A percentile compares a stretch with the other conserved stretches of the same genome.
phyloP scores from a whole-genome alignment of 2,888 invertebrate genomes.

The Ditylenchus weischeri region DNA sequence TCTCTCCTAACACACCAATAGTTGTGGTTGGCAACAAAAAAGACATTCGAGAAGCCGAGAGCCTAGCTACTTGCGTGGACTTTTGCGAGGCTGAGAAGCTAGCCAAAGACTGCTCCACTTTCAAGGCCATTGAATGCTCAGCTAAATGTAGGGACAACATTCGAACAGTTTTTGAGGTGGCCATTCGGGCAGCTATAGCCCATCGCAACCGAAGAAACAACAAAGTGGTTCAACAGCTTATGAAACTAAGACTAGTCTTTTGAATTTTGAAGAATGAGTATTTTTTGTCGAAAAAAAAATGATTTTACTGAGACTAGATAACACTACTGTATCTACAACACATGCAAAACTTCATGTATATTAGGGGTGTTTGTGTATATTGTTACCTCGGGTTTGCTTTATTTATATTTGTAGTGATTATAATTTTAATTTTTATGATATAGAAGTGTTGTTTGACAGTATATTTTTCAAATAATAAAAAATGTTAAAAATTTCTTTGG shows the following conservation, averaged over 20 bases:
- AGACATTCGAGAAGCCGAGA: slow-evolving; percentile 29
- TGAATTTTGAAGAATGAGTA: slow-evolving; percentile 13
- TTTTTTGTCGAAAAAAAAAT: no score
- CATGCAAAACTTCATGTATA: no score
- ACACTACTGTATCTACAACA: no score
- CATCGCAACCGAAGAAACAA: slow-evolving; percentile 27
- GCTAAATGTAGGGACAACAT: slow-evolving; percentile 37
- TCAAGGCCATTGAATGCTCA: slow-evolving; percentile 35
- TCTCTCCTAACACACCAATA: slow-evolving; percentile 34
- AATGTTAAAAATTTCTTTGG: no score
- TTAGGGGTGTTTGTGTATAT: no score
- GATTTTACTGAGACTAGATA: no score
- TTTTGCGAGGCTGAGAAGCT: slow-evolving; percentile 26
- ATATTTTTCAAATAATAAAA: no score
- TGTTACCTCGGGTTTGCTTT: no score
- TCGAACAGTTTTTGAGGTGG: slow-evolving; percentile 33
- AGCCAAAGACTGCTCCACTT: slow-evolving; percentile 24
- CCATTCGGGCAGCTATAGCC: slow-evolving; percentile 34
- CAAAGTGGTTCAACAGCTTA: slow-evolving; percentile 37
- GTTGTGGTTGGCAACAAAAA: slow-evolving; percentile 39
- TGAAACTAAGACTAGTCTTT: slow-evolving; percentile 37
- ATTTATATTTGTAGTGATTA: no score
- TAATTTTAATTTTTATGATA: no score
- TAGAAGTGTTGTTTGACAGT: no score
- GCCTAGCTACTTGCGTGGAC: neutral